Conservation (phyloP, 2,888 invertebrate genomes). For the Cerastis leucographa region DNA sequence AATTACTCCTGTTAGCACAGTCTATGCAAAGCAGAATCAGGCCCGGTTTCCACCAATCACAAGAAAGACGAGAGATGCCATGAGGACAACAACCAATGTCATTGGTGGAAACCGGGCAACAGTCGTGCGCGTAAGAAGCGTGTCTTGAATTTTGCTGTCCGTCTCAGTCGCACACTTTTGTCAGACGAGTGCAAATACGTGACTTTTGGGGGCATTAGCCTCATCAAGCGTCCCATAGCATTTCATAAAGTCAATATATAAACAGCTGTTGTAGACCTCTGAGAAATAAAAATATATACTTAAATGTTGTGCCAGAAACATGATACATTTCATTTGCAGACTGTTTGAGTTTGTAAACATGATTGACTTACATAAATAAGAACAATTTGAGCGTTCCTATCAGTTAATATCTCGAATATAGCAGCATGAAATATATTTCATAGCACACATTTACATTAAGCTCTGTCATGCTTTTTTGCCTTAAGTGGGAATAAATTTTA, state of each 20-base stretch:
- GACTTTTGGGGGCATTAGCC: slow-evolving; percentile 1
- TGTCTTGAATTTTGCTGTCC: slow-evolving; percentile 23
- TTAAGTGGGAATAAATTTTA: slow-evolving; percentile 7
- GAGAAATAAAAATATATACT: slow-evolving; percentile 28
- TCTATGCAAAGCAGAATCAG: slow-evolving; percentile 16
- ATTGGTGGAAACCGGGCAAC: not conserved
- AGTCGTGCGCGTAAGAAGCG: slow-evolving; percentile 1
- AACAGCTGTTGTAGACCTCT: slow-evolving; percentile 22
- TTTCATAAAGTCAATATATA: slow-evolving; percentile 6
- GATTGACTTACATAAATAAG: not conserved
- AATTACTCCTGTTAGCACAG: not conserved
- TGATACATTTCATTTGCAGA: slow-evolving; percentile 26
- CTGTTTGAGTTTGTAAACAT: not conserved
- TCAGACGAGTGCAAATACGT: not conserved
- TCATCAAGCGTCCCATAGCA: slow-evolving; percentile 17
- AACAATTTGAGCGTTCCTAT: not conserved
- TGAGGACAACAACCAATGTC: not conserved
- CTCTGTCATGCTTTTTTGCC: slow-evolving; percentile 49
- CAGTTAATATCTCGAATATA: not conserved
- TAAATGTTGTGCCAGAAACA: slow-evolving; percentile 45
- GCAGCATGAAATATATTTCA: slow-evolving; percentile 17
- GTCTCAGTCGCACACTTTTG: slow-evolving; percentile 1
- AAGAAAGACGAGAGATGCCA: not conserved
- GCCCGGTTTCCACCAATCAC: slow-evolving; percentile 6
- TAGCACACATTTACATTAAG: slow-evolving; percentile 38